phyloP scores from a whole-genome alignment of 2,797 vertebrate species.

The Acanthopagrus latus region DNA sequence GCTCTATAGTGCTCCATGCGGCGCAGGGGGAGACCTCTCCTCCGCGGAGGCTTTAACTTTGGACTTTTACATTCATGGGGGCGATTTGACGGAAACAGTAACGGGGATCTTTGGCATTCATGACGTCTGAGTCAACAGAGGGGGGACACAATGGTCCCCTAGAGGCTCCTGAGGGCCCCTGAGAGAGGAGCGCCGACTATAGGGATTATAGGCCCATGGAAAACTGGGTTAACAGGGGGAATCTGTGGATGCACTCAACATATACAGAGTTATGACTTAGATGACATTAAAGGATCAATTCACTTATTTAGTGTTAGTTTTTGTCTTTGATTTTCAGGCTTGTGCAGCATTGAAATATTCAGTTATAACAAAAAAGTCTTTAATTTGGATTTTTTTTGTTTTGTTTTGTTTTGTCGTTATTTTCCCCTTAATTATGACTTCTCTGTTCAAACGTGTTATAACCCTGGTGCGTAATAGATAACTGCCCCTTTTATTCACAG shows the following conservation, averaged over 20 bases:
- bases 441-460: neutral
- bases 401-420: neutral
- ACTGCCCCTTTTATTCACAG: neutral
- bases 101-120: conserved; percentile 84
- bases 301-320: neutral
- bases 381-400: neutral
- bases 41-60: conserved; percentile 78
- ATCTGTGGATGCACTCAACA: conserved; percentile 29
- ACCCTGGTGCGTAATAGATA: neutral
- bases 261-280: conserved; percentile 36
- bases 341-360: neutral
- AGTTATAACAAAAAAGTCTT: neutral
- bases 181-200: conserved; percentile 66
- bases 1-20: conserved; percentile 64
- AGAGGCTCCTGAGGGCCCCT: conserved; percentile 73
- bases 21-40: conserved; percentile 74
- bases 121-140: conserved; percentile 83
- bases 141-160: conserved; percentile 73
- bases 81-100: conserved; percentile 84
- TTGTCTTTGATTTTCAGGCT: neutral
- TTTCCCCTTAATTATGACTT: neutral
- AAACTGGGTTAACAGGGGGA: conserved; percentile 33
- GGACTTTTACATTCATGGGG: conserved; percentile 87
- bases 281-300: conserved; percentile 21
- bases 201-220: conserved; percentile 67